These are phyloP conservation scores for Ptilonorhynchus violaceus DNA, from an alignment of 2,113 vertebrate species.

Conservation along the genomic window DNA sequence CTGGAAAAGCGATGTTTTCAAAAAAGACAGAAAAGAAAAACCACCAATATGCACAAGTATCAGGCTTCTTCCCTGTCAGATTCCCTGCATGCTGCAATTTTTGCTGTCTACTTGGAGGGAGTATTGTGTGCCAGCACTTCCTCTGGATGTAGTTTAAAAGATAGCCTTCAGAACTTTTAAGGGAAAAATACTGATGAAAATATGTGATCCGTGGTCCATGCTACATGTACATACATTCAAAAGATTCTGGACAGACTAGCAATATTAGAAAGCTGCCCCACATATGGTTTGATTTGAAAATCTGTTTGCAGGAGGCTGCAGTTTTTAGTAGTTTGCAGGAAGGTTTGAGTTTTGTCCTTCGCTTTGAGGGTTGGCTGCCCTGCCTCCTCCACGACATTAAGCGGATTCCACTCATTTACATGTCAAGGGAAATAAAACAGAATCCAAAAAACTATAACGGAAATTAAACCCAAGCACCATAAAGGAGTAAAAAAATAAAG, in stretches of 20 bases:
- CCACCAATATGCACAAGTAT: neutral
- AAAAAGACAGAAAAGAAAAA: neutral
- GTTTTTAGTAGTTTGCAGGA: neutral
- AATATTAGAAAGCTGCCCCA: neutral
- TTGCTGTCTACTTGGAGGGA: neutral
- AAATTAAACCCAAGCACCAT: neutral
- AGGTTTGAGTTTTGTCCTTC: neutral
- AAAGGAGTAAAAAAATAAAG: neutral
- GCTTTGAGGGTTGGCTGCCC: neutral
- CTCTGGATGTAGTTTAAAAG: neutral
- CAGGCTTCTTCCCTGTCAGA: neutral
- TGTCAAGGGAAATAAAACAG: neutral
- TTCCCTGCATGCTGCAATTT: neutral
- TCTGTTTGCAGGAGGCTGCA: neutral
- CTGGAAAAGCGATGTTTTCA: neutral
- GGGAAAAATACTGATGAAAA: neutral
- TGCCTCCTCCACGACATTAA: neutral
- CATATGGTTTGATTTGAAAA: neutral
- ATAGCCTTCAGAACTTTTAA: neutral
- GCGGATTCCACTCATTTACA: rapidly evolving
- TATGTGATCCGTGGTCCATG: neutral
- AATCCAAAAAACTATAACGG: neutral
- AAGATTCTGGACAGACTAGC: neutral
- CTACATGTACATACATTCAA: neutral
- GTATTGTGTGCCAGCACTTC: neutral